Base-by-base conservation (phyloP, 2,113 vertebrate species). In the Oriolus oriolus region DNA sequence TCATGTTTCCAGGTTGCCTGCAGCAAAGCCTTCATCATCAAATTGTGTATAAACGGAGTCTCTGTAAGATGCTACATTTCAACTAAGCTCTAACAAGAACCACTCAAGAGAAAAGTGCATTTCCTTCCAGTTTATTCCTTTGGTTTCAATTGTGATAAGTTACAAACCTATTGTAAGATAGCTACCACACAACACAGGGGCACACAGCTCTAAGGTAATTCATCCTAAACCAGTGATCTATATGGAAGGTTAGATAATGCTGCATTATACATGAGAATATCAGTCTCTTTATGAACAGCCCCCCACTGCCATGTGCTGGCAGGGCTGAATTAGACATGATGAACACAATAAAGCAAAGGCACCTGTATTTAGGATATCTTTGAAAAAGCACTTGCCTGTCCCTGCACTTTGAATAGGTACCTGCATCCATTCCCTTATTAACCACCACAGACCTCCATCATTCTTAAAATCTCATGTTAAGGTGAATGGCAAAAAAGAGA, bases 1-100 rank as follows among this genome's bases (percentile, higher is more conserved):
- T 95, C 95, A 90, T 94, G 85, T 95, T 95, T 88, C 92, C 80
- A 90, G 88, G 90, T 87, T 84, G 96, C 93, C 95, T 92, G 88
- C 68, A 95, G 96, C 95, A 90, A 71, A 96, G 64, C 87, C 95
- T 97, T 96, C 92, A 95, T 95, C 96, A 96, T 90, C 92, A 95
- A 95, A 96, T 92, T 94, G 93, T 57, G 60, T 96, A 90, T 89
- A 96, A 94, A 96, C 0, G 5, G 49, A 94, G 82, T 13, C 76
- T 87, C 90, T 84, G 71, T 92, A 90, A 93, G 90, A 95, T 50
- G 83, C 90, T 78, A 94, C 95, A 64, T 93, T 97, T 94, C 90
- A 90, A 71, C 85, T 89, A 80, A 84, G 76, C 85, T 75, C 88
- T 95, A 96, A 96, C 88, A 90, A 96, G 92, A 96, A 45, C 65